Evolutionary conservation across 2,888 invertebrate species (phyloP).

Genomic region (Argynnis bischoffii): DNA sequence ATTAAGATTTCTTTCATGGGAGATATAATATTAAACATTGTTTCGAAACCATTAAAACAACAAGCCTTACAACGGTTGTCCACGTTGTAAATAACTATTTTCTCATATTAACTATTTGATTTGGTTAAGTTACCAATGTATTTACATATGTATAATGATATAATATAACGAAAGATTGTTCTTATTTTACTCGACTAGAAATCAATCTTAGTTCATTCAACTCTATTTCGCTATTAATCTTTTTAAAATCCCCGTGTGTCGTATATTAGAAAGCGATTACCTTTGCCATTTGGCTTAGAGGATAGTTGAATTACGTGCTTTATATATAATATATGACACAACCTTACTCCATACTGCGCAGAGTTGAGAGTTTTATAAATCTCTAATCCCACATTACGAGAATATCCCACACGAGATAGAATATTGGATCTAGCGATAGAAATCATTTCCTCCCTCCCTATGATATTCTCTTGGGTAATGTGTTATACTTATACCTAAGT

Average conservation of each 20-base stretch:
- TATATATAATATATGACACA: conserved; percentile 11
- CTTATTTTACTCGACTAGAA: background rate
- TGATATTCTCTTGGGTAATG: too few species aligned
- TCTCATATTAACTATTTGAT: too few species aligned
- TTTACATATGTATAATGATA: background rate
- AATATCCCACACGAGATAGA: too few species aligned
- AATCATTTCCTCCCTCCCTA: too few species aligned
- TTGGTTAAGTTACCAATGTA: too few species aligned
- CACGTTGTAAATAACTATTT: too few species aligned
- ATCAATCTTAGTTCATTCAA: background rate
- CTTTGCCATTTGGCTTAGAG: conserved; percentile 13
- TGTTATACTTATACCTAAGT: too few species aligned
- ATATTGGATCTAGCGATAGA: too few species aligned
- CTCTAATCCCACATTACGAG: background rate
- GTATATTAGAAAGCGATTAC: conserved; percentile 13
- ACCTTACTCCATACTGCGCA: background rate
- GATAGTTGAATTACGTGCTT: conserved; percentile 19
- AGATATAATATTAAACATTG: too few species aligned
- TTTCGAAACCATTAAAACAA: too few species aligned
- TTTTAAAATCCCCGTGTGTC: conserved; percentile 10
- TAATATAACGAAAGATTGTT: background rate
- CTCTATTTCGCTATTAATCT: background rate
- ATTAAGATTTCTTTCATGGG: too few species aligned
- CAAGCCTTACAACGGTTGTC: too few species aligned
- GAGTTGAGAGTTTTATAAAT: conserved; percentile 3